Conservation (phyloP, 2,888 invertebrate genomes). For the Caradrina kadenii region DNA sequence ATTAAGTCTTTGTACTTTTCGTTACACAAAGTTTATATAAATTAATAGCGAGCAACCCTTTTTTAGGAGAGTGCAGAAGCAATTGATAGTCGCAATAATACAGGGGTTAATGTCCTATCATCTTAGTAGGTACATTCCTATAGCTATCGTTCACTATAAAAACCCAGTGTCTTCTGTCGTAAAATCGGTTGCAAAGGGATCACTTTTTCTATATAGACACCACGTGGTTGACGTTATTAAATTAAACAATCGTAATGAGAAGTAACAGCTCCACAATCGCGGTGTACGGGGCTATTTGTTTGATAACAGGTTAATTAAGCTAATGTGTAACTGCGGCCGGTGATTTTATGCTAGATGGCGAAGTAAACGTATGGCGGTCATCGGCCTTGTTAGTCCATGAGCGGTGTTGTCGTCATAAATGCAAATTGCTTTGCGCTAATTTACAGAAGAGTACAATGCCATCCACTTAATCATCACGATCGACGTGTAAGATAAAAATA, state of each 20-base stretch:
- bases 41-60: not conserved
- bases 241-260: slow-evolving; percentile 23
- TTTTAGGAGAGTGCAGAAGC: slow-evolving; percentile 11
- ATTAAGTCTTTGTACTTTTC: too few relatives aligned
- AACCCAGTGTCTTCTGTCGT: not conserved
- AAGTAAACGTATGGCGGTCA: slow-evolving; percentile 79
- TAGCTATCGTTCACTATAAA: not conserved
- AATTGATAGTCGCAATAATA: slow-evolving; percentile 25
- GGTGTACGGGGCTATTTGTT: slow-evolving; percentile 33
- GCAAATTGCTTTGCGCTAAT: slow-evolving; percentile 80
- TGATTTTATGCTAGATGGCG: slow-evolving; percentile 71
- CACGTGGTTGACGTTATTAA: slow-evolving; percentile 7
- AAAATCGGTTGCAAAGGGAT: not conserved
- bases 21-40: too few relatives aligned
- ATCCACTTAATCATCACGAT: slow-evolving; percentile 53
- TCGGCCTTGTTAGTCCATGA: slow-evolving; percentile 77
- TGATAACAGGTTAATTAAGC: slow-evolving; percentile 62
- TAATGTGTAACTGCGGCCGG: slow-evolving; percentile 66
- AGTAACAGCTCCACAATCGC: slow-evolving; percentile 14
- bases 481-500: slow-evolving; percentile 40
- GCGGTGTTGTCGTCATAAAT: slow-evolving; percentile 74
- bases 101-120: slow-evolving; percentile 11
- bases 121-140: not conserved
- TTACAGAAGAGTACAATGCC: slow-evolving; percentile 73
- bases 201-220: slow-evolving; percentile 9